Base-by-base conservation (phyloP, 2,888 invertebrate genomes). In the Teinopalpus imperialis region DNA sequence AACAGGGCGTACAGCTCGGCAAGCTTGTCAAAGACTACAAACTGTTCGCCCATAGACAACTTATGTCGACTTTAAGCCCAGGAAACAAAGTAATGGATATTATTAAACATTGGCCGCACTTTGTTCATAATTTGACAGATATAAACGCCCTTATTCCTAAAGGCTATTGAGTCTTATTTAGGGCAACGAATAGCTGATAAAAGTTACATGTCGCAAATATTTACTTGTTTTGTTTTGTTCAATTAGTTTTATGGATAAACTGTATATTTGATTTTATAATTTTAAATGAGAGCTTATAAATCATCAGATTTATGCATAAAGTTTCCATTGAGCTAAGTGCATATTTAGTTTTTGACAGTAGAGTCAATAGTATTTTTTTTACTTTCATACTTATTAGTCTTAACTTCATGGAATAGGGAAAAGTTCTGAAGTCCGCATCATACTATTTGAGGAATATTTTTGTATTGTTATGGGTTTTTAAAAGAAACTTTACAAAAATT, bases 61-160 rank as follows among this genome's bases (percentile, higher is more conserved):
- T 94, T 9, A 87, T 90, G 2, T 82, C 90, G 0, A 93, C 94
- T 0, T 78, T 91, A 18, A 94, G 94, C 61, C 94, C 94, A 0
- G 95, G 95, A 0, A 89, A 91, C 37, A 83, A 77, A 18, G 74
- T 95, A 0, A 93, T 85, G 59, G 81, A 91, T 35, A 89, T 93
- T 45, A 91, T 95, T 2, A 89, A 90, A 62, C 90, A 82, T 21
- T 95, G 94, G 94, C 91, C 92, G 1, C 92, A 94, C 77, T 95
- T 90, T 75, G 80, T 85, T 0, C 71, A 60, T 2, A 77, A 82
- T 43, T 51, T 60, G 10, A 63, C 72, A 0, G 61, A 81, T 27
- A 45, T 75, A 1, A 41, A 56, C 0, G 59, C 68, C 1, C 52
- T 83, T 36, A 43, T 80, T 37, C 81, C 83, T 1, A 63, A 67